Evolutionary conservation across 2,888 invertebrate species (phyloP).

Genomic region (Drosophila paranaensis): DNA sequence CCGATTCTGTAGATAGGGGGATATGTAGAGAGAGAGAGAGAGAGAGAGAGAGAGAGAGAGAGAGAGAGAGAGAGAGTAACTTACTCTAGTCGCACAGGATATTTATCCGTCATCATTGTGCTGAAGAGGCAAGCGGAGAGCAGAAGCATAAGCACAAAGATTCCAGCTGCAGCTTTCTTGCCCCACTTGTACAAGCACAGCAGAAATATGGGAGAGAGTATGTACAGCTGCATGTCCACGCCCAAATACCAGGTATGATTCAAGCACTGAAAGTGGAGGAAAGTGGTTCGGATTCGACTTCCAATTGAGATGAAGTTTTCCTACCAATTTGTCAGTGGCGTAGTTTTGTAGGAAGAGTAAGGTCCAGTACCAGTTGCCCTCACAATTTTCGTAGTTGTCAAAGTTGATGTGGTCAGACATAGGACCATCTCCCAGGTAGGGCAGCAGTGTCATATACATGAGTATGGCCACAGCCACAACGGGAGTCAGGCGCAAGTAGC

Average conservation of each 20-base stretch:
- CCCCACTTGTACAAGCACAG: slow-evolving; percentile 84
- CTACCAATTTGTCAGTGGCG: slow-evolving; percentile 75
- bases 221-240: slow-evolving; percentile 86
- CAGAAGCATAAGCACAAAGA: slow-evolving; percentile 61
- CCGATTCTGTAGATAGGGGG: no score
- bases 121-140: slow-evolving; percentile 72
- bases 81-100: slow-evolving; percentile 21
- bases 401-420: slow-evolving; percentile 83
- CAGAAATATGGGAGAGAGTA: slow-evolving; percentile 86
- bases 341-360: slow-evolving; percentile 85
- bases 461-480: slow-evolving; percentile 85
- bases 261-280: slow-evolving; percentile 83
- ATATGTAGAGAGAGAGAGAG: no score
- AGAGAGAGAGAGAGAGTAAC: background rate
- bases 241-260: slow-evolving; percentile 87
- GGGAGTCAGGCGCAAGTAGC: slow-evolving; percentile 86
- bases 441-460: slow-evolving; percentile 85
- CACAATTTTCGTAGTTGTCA: slow-evolving; percentile 75
- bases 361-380: slow-evolving; percentile 85
- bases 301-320: background rate
- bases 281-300: background rate
- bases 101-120: slow-evolving; percentile 50
- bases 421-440: slow-evolving; percentile 85
- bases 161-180: slow-evolving; percentile 56
- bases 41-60: no score